These are phyloP conservation scores for Oryctes rhinoceros DNA, from an alignment of 1,140 invertebrate species.

Conservation along the genomic window DNA sequence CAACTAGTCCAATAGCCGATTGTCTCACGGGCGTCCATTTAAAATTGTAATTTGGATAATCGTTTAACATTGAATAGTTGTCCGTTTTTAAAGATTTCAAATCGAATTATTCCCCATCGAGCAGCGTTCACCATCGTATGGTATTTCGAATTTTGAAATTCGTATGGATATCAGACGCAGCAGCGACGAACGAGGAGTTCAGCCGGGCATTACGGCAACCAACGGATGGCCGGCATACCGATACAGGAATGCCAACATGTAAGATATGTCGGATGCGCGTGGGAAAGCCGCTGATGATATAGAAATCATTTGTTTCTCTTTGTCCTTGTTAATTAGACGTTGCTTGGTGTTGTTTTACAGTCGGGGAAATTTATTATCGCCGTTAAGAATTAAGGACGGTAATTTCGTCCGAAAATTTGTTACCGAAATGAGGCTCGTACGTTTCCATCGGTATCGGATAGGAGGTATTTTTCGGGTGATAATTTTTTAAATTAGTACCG, in stretches of 20 bases:
- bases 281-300: constrained; percentile 50
- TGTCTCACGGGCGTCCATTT: neutral
- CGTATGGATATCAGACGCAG: neutral
- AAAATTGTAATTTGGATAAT: constrained; percentile 34
- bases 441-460: constrained; percentile 11
- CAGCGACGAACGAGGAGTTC: neutral
- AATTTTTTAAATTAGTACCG: constrained; percentile 37
- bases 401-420: constrained; percentile 30
- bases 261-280: constrained; percentile 49
- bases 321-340: constrained; percentile 47
- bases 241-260: constrained; percentile 50
- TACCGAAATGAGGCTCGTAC: constrained; percentile 23
- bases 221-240: constrained; percentile 42
- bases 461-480: constrained; percentile 26
- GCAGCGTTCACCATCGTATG: neutral
- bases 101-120: constrained; percentile 6
- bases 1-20: neutral
- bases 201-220: neutral
- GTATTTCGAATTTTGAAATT: constrained; percentile 34
- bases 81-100: constrained; percentile 20
- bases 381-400: constrained; percentile 36
- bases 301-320: constrained; percentile 51
- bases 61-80: constrained; percentile 35
- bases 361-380: constrained; percentile 27
- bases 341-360: constrained; percentile 31